A percentile compares a stretch with the other conserved stretches of the same genome.
phyloP scores from a whole-genome alignment of 2,888 invertebrate genomes.

The Abscondita cerata region DNA sequence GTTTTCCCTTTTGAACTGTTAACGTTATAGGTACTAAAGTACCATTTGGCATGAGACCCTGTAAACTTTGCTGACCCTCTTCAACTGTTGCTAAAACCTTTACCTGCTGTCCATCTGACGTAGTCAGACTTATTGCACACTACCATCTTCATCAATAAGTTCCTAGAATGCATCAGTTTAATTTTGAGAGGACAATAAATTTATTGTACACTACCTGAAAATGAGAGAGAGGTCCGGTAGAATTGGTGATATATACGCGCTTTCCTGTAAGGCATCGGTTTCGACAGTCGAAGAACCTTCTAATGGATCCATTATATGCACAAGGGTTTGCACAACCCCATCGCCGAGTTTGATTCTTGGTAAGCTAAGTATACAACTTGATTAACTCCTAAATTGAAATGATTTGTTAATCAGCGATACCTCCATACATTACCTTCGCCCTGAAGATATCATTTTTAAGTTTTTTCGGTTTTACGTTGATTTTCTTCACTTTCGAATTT shows the following conservation, averaged over 20 bases:
- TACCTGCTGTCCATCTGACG: constrained; percentile 72
- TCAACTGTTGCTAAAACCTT: constrained; percentile 66
- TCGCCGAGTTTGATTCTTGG: constrained; percentile 58
- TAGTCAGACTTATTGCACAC: constrained; percentile 71
- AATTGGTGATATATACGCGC: constrained; percentile 14
- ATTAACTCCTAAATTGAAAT: constrained; percentile 37
- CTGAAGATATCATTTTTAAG: constrained; percentile 37
- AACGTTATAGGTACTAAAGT: constrained; percentile 56
- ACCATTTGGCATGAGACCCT: constrained; percentile 59
- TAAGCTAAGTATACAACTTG: constrained; percentile 63
- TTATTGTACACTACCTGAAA: too few species aligned
- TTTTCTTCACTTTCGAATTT: constrained; percentile 27
- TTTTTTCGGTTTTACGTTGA: constrained; percentile 18
- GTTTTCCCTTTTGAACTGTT: constrained; percentile 46
- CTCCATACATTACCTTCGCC: constrained; percentile 34
- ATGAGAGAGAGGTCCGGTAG: constrained; percentile 34
- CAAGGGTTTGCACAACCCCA: constrained; percentile 52
- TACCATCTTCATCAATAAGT: constrained; percentile 74
- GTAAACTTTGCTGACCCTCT: constrained; percentile 60
- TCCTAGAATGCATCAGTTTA: constrained; percentile 49
- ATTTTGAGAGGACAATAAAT: too few species aligned
- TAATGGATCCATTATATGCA: constrained; percentile 47
- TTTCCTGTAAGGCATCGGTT: constrained; percentile 10
- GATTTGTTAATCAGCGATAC: too few species aligned
- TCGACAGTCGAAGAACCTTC: constrained; percentile 12